Evolutionary conservation across 1,140 invertebrate species (phyloP), one percentile per base, ranked within the genome.

Genomic region (Drosophila quadrilineata): DNA sequence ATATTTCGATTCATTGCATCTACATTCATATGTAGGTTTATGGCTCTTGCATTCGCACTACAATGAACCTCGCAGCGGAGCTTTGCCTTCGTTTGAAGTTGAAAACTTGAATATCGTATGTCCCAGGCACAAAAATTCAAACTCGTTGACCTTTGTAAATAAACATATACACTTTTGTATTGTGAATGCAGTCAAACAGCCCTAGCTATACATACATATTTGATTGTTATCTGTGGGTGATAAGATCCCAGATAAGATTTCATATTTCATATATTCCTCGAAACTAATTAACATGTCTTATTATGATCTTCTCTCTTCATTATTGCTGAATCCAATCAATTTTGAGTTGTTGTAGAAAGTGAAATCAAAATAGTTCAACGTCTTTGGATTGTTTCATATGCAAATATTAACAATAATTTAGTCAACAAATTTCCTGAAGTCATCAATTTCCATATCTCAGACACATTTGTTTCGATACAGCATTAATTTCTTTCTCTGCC

Each of bases 81-180:
- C 14, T 29, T 43, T 58, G 29, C 46, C 58, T 52, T 43, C 48
- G 38, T 48, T 53, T 49, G 46, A 50, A 45, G 63, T 38, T 59
- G 53, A 52, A 66, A 59, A 66, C 45, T 59, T 52, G 63, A 45
- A 52, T 50, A 10, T 24, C 24, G 24, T 24, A 24, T 24, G 29
- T 8, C n/a, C 12, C 17, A 36, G 48, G 19, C 48, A 28, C 38
- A 52, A 33, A 52, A 36, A 48, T 33, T 38, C 1, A 80, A 80
- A 80, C 76, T 69, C 33, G 76, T 80, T 80, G 76, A 80, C 76
- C 76, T 80, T 80, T 66, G 60, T 79, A 79, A 74, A 79, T 48
- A 70, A 69, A 17, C 31, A 40, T 58, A 21, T 48, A n/a, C n/a
- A n/a, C n/a, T n/a, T n/a, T n/a, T n/a, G n/a, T 36, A 12, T 52